Evolutionary conservation across 2,113 vertebrate species (phyloP).

Genomic region (Mesembrinibis cayennensis): DNA sequence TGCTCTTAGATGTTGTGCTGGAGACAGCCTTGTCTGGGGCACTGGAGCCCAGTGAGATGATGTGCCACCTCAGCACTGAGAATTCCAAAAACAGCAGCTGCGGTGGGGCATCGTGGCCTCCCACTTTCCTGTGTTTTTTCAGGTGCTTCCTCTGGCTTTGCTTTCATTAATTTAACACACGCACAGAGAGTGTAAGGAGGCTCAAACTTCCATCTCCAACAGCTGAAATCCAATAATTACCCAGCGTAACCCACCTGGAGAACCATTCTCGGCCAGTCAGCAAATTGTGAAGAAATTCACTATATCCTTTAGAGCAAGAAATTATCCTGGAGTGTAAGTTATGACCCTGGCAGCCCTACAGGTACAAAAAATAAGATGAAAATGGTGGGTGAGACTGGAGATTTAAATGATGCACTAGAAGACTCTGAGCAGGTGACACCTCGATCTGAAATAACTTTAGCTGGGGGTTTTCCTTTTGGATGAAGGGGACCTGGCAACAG

Average conservation of each 20-base stretch:
- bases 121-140: not conserved
- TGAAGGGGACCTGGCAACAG: not conserved
- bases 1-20: not conserved
- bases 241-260: not conserved
- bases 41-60: not conserved
- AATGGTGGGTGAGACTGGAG: not conserved
- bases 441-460: not conserved
- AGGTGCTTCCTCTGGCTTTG: not conserved
- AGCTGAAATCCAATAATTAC: not conserved
- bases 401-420: not conserved
- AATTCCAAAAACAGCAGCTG: not conserved
- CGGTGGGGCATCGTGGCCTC: fast-evolving
- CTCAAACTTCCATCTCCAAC: not conserved
- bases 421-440: not conserved
- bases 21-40: not conserved
- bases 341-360: not conserved
- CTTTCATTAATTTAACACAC: not conserved
- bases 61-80: fast-evolving
- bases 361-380: not conserved
- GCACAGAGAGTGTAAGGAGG: not conserved
- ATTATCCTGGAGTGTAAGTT: slow-evolving; percentile 6
- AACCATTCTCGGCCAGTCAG: not conserved
- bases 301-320: slow-evolving; percentile 9
- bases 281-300: slow-evolving; percentile 2
- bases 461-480: not conserved